Evolutionary conservation across 2,888 invertebrate genomes (phyloP), one percentile per base, ranked within the genome.

Genomic region (Gibbula magus): DNA sequence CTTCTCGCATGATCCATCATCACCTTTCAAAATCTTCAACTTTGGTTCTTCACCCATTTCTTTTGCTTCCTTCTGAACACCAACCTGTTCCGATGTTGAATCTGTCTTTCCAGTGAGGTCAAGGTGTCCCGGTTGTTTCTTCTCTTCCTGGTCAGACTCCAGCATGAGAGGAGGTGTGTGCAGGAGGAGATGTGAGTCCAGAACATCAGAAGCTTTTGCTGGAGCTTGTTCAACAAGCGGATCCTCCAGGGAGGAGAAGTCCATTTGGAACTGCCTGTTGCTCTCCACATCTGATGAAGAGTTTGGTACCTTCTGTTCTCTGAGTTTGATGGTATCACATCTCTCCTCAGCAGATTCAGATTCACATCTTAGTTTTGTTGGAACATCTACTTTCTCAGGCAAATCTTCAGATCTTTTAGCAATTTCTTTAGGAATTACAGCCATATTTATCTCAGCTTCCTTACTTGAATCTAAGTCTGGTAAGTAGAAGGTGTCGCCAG

Each of bases 171-270:
- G 70, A 7, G 70, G 70, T 5, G 70, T 35, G 70, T 35, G 70
- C 5, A 70, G 70, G 35, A 20, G 32, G 0, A 18, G 70, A 18
- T 35, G 39, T 10, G 29, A 35, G 39, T 70, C 70, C 29, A 35
- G 39, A 3, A 39, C 35, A 10, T 32, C 39, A 29, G 20, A 16
- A 2, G n/a, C n/a, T 35, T 70, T 70, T 16, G n/a, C 70, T n/a
- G 32, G 20, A 5, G 70, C 29, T 20, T 70, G 70, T 29, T 32
- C 70, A 29, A 32, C 67, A 16, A 70, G n/a, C 3, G 70, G 32
- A 20, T 45, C 75, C n/a, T 51, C 75, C 32, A 75, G 13, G 20
- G 75, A 75, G 25, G 75, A 75, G 32, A 75, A 52, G 51, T 75
- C 75, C 75, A 75, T 51, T 18, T 22, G 75, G 51, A 45, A 75